These are phyloP conservation scores for Rotaria sp. DNA, from an alignment of 2,888 invertebrate genomes.

Conservation along the genomic window DNA sequence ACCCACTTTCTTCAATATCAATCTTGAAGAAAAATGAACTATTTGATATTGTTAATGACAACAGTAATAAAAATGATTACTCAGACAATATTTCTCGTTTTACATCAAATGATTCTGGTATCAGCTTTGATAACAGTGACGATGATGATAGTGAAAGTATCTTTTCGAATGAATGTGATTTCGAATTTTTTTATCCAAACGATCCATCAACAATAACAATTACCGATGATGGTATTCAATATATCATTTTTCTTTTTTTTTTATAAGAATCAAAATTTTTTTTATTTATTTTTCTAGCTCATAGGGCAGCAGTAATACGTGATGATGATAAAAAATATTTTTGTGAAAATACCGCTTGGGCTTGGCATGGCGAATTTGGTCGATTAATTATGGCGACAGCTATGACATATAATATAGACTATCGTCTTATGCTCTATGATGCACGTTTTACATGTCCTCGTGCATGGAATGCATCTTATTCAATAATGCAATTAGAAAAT, in stretches of 20 bases:
- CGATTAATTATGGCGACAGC: not conserved
- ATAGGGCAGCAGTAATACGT: not conserved
- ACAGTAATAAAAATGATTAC: not conserved
- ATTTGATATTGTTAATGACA: not conserved
- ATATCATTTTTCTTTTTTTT: too few species aligned
- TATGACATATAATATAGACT: not conserved
- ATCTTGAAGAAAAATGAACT: not conserved
- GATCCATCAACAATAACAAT: not conserved
- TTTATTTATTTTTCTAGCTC: not conserved
- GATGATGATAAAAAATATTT: not conserved
- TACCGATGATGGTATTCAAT: not conserved
- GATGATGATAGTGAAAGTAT: not conserved
- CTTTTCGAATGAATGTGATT: not conserved
- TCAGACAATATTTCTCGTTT: not conserved
- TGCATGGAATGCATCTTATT: not conserved
- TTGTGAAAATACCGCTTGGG: not conserved
- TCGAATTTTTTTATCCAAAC: not conserved
- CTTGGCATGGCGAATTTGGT: constrained; percentile 1
- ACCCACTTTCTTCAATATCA: not conserved
- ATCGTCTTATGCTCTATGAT: constrained; percentile 19
- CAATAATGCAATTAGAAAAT: not conserved
- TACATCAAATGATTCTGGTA: constrained; percentile 11
- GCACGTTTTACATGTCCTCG: not conserved
- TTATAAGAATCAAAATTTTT: not conserved
- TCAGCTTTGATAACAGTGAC: not conserved